phyloP scores from a whole-genome alignment of 2,113 vertebrate species.

The Gnathochromis pfefferi region DNA sequence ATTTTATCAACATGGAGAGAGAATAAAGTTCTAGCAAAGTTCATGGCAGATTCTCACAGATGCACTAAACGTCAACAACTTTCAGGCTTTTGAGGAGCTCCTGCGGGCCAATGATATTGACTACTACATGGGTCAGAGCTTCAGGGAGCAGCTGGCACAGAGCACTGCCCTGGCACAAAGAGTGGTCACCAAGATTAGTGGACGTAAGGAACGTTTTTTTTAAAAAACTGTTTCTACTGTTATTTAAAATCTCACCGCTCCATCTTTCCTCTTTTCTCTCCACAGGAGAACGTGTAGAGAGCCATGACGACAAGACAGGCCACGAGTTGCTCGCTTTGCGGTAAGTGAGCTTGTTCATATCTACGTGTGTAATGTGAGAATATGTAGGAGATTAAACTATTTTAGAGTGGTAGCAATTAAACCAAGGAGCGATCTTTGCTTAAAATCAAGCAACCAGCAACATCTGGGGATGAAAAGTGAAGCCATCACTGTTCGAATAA shows the following conservation, averaged over 20 bases:
- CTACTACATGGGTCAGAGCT: constrained; percentile 93
- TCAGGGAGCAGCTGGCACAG: constrained; percentile 85
- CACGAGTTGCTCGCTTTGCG: constrained; percentile 79
- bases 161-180: constrained; percentile 78
- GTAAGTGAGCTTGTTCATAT: constrained; percentile 55
- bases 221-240: neutral
- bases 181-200: constrained; percentile 81
- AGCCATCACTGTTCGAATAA: neutral
- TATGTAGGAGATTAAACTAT: neutral
- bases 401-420: neutral
- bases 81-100: constrained; percentile 86
- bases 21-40: neutral
- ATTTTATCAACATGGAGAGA: neutral
- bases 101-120: constrained; percentile 87
- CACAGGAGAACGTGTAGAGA: constrained; percentile 75
- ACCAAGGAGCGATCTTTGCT: neutral
- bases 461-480: neutral
- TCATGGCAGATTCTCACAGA: neutral
- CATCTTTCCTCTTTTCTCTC: neutral
- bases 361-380: neutral
- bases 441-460: rapidly evolving
- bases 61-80: neutral
- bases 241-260: neutral
- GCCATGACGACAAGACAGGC: constrained; percentile 73
- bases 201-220: constrained; percentile 65